phyloP scores from a whole-genome alignment of 2,797 vertebrate species.

The Platalea minor region DNA sequence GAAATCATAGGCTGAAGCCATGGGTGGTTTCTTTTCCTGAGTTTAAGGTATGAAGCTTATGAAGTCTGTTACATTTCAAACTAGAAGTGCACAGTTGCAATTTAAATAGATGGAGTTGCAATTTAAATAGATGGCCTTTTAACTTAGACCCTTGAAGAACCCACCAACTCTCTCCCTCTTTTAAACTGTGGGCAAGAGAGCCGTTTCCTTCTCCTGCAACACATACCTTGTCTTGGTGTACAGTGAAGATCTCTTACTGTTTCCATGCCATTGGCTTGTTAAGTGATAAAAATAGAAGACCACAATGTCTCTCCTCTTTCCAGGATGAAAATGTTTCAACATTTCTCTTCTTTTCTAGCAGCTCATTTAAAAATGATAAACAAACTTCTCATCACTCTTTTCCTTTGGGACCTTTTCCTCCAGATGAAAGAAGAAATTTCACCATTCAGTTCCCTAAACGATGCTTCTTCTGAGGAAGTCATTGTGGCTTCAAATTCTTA shows the following conservation, averaged over 20 bases:
- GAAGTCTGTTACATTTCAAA: background rate
- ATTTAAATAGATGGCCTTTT: background rate
- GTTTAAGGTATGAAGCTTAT: background rate
- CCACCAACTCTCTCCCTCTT: background rate
- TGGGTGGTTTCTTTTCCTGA: background rate
- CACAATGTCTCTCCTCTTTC: background rate
- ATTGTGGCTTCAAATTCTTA: background rate
- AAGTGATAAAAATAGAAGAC: background rate
- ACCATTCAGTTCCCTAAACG: background rate
- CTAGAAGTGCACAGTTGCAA: background rate
- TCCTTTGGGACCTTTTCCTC: background rate
- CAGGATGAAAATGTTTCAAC: background rate
- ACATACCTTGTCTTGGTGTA: background rate
- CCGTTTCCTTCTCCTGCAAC: background rate
- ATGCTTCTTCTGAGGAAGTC: slow-evolving; percentile 1
- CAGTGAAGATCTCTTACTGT: background rate
- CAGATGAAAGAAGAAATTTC: background rate
- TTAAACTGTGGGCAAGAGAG: background rate
- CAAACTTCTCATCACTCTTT: background rate
- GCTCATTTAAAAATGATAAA: slow-evolving; percentile 13
- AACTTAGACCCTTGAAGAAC: background rate
- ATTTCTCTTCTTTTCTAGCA: background rate
- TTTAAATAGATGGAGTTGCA: background rate
- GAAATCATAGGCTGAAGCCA: background rate
- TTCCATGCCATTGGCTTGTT: background rate